phyloP scores from a whole-genome alignment of 23 tunicate species.

The Halocynthia roretzi region DNA sequence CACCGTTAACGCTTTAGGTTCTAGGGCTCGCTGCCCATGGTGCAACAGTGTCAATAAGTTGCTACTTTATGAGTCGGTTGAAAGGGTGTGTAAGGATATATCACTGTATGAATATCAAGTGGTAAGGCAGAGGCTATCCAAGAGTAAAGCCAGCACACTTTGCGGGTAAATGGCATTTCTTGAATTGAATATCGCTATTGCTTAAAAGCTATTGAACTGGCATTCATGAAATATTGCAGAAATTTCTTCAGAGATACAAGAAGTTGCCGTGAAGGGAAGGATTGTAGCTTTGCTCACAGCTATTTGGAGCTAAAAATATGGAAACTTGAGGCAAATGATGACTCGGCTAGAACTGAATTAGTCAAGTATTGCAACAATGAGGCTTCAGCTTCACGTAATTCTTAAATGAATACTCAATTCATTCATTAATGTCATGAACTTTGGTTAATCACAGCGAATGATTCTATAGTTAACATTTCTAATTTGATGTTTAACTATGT shows the following conservation, averaged over 20 bases:
- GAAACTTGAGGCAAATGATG: not conserved
- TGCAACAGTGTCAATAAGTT: not conserved
- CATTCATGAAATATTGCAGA: not conserved
- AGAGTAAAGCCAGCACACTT: not conserved
- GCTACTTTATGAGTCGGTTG: not conserved
- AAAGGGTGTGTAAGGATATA: not conserved
- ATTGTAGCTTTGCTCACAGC: constrained; percentile 20
- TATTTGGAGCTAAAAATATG: constrained; percentile 10
- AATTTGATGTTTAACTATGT: not conserved
- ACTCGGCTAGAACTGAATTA: too few species aligned
- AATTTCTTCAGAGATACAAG: not conserved
- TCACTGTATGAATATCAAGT: constrained; percentile 17
- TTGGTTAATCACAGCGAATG: not conserved
- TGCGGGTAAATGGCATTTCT: constrained; percentile 9
- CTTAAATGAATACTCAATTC: too few species aligned
- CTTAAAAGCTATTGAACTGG: too few species aligned
- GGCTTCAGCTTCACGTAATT: too few species aligned
- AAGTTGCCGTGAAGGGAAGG: not conserved
- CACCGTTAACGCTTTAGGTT: too few species aligned
- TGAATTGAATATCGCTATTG: not conserved
- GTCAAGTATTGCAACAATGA: too few species aligned
- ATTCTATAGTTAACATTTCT: not conserved
- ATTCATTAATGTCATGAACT: not conserved
- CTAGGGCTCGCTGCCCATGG: too few species aligned
- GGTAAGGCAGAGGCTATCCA: not conserved